A percentile compares a stretch with the other conserved stretches of the same genome.
These are phyloP conservation scores for Brachionus rotundiformis DNA, from an alignment of 1,140 invertebrate species.

Conservation along the genomic window DNA sequence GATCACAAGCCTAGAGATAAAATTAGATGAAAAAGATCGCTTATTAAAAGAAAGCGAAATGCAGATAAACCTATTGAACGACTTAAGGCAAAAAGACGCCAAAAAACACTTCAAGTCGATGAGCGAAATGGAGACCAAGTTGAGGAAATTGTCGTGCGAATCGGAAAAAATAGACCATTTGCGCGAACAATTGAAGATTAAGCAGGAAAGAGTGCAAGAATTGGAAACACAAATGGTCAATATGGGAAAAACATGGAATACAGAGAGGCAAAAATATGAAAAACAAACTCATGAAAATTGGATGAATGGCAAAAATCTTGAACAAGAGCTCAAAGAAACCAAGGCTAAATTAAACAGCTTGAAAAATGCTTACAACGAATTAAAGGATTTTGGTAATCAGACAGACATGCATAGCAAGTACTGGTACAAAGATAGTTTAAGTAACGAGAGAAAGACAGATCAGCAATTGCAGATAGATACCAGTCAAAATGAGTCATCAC, in stretches of 20 bases:
- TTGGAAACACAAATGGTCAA: slow-evolving; percentile 11
- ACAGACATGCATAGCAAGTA: not conserved
- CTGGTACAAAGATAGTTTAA: too few relatives aligned
- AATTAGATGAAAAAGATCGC: not conserved
- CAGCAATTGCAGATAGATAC: slow-evolving; percentile 27
- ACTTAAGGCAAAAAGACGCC: slow-evolving; percentile 36
- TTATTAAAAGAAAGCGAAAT: not conserved
- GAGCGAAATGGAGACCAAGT: not conserved
- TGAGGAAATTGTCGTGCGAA: slow-evolving; percentile 13
- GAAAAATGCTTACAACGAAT: not conserved
- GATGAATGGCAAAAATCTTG: slow-evolving; percentile 37
- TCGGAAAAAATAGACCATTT: slow-evolving; percentile 43
- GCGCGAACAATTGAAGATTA: slow-evolving; percentile 30
- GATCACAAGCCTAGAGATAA: not conserved
- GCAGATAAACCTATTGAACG: slow-evolving; percentile 27
- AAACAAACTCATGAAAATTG: slow-evolving; percentile 48
- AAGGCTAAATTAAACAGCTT: not conserved
- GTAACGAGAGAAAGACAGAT: not conserved
- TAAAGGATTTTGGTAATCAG: not conserved
- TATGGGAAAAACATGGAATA: slow-evolving; percentile 25
- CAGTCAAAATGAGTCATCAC: not conserved
- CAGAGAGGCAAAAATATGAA: slow-evolving; percentile 30
- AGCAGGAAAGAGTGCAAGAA: slow-evolving; percentile 39
- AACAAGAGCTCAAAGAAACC: slow-evolving; percentile 34
- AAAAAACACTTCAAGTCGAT: slow-evolving; percentile 25